A percentile compares a stretch with the other conserved stretches of the same genome.
Conservation (phyloP, 1,140 invertebrate species). For the Euura lappo region DNA sequence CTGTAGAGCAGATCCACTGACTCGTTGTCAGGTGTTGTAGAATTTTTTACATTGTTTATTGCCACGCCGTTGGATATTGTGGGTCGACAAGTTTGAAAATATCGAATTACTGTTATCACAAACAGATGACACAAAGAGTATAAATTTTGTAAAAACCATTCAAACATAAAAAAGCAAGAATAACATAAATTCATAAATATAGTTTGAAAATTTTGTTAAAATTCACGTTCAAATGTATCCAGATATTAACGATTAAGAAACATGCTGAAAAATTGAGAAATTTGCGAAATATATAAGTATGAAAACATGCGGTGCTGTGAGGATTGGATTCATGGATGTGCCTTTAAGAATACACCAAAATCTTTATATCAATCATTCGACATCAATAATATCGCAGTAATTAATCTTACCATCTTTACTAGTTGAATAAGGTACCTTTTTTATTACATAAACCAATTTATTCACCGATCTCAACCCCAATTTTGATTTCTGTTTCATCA, state of each 20-base stretch:
- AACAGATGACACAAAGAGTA: background rate
- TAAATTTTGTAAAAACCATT: background rate
- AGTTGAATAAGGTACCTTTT: too few relatives aligned
- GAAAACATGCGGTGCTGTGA: constrained; percentile 51
- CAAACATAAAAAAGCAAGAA: background rate
- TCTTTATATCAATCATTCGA: constrained; percentile 34
- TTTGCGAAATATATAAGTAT: background rate
- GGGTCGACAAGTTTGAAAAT: too few relatives aligned
- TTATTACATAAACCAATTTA: background rate
- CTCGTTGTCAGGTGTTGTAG: too few relatives aligned
- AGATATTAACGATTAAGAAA: background rate
- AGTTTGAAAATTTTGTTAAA: background rate
- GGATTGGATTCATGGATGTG: constrained; percentile 59
- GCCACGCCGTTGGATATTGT: too few relatives aligned
- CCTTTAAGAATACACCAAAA: constrained; percentile 42
- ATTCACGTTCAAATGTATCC: background rate
- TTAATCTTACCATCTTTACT: constrained; percentile 31
- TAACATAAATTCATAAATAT: background rate
- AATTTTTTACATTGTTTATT: too few relatives aligned
- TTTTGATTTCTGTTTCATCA: background rate
- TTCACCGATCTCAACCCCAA: too few relatives aligned
- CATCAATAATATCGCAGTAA: constrained; percentile 33
- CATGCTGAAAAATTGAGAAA: background rate
- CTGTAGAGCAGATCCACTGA: too few relatives aligned
- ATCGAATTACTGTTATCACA: background rate